Evolutionary conservation across 2,113 vertebrate species (phyloP), one percentile per base, ranked within the genome.

Genomic region (Balaeniceps rex): DNA sequence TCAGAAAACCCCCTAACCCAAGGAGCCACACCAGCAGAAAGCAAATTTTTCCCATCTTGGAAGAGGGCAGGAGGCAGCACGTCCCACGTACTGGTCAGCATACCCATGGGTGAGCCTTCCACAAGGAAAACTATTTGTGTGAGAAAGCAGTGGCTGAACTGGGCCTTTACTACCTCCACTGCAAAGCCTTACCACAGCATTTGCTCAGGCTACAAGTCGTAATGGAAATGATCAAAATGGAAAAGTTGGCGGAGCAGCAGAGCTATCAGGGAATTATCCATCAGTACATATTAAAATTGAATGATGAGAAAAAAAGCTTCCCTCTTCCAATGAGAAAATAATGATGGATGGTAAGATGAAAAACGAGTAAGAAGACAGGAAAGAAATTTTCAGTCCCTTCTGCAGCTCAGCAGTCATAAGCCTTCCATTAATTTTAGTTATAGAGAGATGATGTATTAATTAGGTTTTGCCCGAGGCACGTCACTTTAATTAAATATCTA

Each of bases 401-500:
- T 76, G 65, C 61, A 94, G 52, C 61, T 91, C 74, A 78, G 57
- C 25, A 47, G 57, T 79, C 74, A 18, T 61, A 93, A 89, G 44
- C 19, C 36, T 89, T 72, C 54, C 74, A 85, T 93, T 91, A 82
- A 84, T 94, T 89, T 71, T 68, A 79, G 87, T 87, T 93, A 75
- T 49, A 87, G 65, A 89, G 47, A 69, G 14, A 89, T 69, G 57
- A 87, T 89, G 65, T 85, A 93, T 79, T 97, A 94, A 94, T 96
- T 96, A 93, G 15, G 15, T 91, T 93, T 94, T 85, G 87, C 87
- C 66, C 57, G 68, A 91, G 84, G 91, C 91, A 65, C 54, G 70
- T 82, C 77, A 72, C 28, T 75, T 95, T 95, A 97, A 91, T 97
- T 88, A 96, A 92, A 63, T 79, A 91, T 87, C 95, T 91, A 44